These are phyloP conservation scores for Pollimyrus isidori DNA, from an alignment of 2,113 vertebrate species.

Conservation along the genomic window DNA sequence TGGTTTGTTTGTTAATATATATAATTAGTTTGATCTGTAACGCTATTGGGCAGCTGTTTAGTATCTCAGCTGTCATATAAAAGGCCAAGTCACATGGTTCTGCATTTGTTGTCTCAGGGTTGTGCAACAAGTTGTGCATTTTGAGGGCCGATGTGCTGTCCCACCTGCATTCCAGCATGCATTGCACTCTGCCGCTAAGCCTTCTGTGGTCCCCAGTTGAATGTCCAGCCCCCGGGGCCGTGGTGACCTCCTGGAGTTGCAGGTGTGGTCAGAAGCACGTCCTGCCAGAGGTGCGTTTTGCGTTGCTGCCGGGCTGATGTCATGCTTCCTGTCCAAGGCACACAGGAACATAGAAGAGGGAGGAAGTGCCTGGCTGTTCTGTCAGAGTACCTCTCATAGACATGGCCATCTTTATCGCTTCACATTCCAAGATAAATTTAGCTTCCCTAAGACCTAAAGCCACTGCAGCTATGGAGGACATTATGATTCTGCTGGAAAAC, in stretches of 20 bases:
- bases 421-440: constrained; percentile 63
- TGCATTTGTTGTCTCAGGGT: not conserved
- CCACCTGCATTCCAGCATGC: constrained; percentile 25
- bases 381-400: constrained; percentile 38
- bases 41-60: not conserved
- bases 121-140: not conserved
- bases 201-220: not conserved
- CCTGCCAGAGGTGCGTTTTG: not conserved
- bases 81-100: not conserved
- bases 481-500: constrained; percentile 15
- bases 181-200: constrained; percentile 13
- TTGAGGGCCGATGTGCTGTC: constrained; percentile 47
- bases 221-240: not conserved
- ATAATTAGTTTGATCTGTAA: not conserved
- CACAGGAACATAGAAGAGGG: not conserved
- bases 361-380: constrained; percentile 22
- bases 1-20: not conserved
- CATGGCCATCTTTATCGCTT: constrained; percentile 45
- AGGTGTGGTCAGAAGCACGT: not conserved
- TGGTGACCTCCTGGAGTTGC: not conserved
- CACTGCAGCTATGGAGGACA: constrained; percentile 17
- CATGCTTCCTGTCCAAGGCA: not conserved
- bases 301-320: not conserved
- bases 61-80: not conserved
- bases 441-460: constrained; percentile 33